phyloP scores from a whole-genome alignment of 2,888 invertebrate species.

The Criorhina ranunculi region DNA sequence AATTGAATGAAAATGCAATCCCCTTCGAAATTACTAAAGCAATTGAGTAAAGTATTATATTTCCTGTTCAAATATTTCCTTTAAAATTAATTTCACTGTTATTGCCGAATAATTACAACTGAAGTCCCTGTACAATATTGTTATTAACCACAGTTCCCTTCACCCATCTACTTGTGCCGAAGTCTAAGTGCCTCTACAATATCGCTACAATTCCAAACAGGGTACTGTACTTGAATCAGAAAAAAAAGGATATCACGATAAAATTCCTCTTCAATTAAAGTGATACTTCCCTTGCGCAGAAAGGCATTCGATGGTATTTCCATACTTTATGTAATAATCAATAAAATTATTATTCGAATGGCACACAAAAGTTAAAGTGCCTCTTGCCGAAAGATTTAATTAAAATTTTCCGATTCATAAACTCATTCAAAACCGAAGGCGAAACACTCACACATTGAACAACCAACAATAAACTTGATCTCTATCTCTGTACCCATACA shows the following conservation, averaged over 20 bases:
- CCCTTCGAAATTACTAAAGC: no score
- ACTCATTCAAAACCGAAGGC: slow-evolving; percentile 19
- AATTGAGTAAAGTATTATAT: not conserved
- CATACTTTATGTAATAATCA: slow-evolving; percentile 14
- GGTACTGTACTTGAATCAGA: not conserved
- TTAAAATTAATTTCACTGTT: not conserved
- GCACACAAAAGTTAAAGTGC: slow-evolving; percentile 16
- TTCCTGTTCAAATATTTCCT: not conserved
- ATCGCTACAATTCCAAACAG: no score
- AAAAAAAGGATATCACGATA: not conserved
- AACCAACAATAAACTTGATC: slow-evolving; percentile 4
- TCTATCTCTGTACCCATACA: not conserved
- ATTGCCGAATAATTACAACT: not conserved
- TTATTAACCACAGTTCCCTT: no score
- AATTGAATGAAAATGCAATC: no score
- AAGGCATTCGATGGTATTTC: not conserved
- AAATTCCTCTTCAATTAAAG: not conserved
- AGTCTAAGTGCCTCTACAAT: not conserved
- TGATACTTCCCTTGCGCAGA: not conserved
- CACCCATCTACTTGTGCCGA: not conserved
- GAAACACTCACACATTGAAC: not conserved
- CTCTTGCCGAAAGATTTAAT: slow-evolving; percentile 30
- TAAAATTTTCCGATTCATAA: slow-evolving; percentile 47
- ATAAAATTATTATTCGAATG: slow-evolving; percentile 26
- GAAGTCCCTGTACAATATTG: not conserved